Conservation (phyloP, 2,113 vertebrate genomes). For the Gambusia affinis region DNA sequence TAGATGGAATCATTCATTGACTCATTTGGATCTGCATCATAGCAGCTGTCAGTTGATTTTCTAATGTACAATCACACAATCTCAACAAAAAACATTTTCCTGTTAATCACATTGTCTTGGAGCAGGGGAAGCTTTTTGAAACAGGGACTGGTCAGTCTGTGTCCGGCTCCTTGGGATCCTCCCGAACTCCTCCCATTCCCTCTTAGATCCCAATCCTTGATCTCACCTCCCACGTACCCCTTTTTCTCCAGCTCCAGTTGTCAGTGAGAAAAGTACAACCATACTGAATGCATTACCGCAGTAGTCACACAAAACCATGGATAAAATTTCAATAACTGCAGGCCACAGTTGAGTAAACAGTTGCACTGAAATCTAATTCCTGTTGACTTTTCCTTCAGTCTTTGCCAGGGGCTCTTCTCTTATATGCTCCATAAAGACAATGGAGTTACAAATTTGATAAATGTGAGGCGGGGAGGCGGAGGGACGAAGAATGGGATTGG, state of each 20-base stretch:
- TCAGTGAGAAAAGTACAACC: slow-evolving; percentile 91
- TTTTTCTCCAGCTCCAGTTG: slow-evolving; percentile 77
- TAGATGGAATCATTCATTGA: too few relatives aligned
- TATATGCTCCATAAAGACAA: slow-evolving; percentile 93
- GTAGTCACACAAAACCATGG: slow-evolving; percentile 98
- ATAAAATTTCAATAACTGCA: slow-evolving; percentile 99
- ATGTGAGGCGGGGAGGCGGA: slow-evolving; percentile 83
- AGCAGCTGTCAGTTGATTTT: too few relatives aligned
- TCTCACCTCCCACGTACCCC: slow-evolving; percentile 34
- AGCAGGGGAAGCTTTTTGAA: background rate
- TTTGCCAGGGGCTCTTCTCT: slow-evolving; percentile 94
- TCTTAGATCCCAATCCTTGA: slow-evolving; percentile 23
- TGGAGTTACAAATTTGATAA: slow-evolving; percentile 95
- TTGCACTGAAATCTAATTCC: slow-evolving; percentile 99
- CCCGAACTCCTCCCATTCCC: slow-evolving; percentile 34
- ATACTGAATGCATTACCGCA: slow-evolving; percentile 98
- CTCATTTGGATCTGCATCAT: too few relatives aligned
- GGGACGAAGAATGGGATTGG: slow-evolving; percentile 15
- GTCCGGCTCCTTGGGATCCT: slow-evolving; percentile 49
- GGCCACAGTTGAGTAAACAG: slow-evolving; percentile 99
- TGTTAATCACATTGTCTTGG: background rate
- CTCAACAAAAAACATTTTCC: background rate
- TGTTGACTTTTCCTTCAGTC: slow-evolving; percentile 98
- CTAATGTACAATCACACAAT: too few relatives aligned
- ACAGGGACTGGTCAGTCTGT: slow-evolving; percentile 1